Conservation (phyloP, 2,113 vertebrate genomes). For the Smithornis capensis region DNA sequence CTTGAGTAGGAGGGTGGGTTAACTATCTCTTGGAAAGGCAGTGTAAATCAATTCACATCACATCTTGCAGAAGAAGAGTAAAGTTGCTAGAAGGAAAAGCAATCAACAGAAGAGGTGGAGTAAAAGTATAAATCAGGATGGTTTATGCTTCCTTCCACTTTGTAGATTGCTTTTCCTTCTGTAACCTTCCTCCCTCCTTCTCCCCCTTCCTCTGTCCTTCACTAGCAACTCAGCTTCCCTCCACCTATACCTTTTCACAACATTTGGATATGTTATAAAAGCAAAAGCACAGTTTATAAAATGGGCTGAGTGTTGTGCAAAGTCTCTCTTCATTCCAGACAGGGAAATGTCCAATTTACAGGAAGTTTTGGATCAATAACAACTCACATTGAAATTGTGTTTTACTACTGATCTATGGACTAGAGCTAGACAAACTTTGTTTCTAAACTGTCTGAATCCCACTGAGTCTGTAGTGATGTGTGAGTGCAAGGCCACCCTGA, state of each 20-base stretch:
- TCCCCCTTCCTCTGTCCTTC: constrained; percentile 48
- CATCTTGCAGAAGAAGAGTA: constrained; percentile 25
- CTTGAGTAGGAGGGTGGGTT: background rate
- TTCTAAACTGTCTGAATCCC: background rate
- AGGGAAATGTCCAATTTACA: background rate
- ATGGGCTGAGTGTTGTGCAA: background rate
- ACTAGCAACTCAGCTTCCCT: background rate
- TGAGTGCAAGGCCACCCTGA: background rate
- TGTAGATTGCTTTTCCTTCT: constrained; percentile 59
- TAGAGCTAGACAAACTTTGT: background rate
- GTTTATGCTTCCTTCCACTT: constrained; percentile 53
- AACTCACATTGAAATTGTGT: background rate
- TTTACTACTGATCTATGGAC: background rate
- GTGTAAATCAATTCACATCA: constrained; percentile 42
- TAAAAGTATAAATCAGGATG: constrained; percentile 65
- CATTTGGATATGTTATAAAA: background rate
- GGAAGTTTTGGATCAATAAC: background rate
- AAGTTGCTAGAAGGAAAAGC: constrained; percentile 56
- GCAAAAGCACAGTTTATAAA: background rate
- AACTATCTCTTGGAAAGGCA: background rate
- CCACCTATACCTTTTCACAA: background rate
- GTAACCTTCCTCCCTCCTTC: constrained; percentile 24
- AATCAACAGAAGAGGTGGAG: constrained; percentile 56
- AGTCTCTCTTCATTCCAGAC: background rate
- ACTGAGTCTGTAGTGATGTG: background rate